These are phyloP conservation scores for Pemphredon lugubris DNA, from an alignment of 2,888 invertebrate genomes.

Conservation along the genomic window DNA sequence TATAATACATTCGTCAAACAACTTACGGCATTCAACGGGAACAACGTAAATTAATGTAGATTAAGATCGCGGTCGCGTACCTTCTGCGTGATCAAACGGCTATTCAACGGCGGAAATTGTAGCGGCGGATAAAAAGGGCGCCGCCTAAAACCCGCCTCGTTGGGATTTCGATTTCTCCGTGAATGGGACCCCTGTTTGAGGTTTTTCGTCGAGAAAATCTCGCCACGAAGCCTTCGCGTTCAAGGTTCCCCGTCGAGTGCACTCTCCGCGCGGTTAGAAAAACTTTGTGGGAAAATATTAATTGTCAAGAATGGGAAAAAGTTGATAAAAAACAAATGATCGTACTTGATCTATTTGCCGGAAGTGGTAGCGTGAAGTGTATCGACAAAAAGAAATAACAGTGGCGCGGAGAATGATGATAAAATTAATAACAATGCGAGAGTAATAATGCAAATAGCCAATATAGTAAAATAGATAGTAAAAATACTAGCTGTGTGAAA, in stretches of 20 bases:
- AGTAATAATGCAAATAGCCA: too few species aligned
- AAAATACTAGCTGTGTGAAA: too few species aligned
- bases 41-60: background rate
- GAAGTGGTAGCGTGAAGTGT: too few species aligned
- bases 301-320: too few species aligned
- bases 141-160: constrained; percentile 48
- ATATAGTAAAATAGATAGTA: too few species aligned
- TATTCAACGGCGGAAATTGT: constrained; percentile 33
- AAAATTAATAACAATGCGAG: too few species aligned
- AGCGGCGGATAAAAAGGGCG: constrained; percentile 34
- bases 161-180: constrained; percentile 67
- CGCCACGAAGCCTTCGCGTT: constrained; percentile 14
- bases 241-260: constrained; percentile 15
- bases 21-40: too few species aligned
- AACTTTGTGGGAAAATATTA: constrained; percentile 21
- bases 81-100: background rate
- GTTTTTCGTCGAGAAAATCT: constrained; percentile 54
- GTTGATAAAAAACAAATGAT: too few species aligned
- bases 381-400: too few species aligned
- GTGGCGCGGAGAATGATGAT: too few species aligned
- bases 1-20: too few species aligned
- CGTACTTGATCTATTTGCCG: too few species aligned
- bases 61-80: background rate
- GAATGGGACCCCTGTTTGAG: constrained; percentile 69
- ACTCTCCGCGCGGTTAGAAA: constrained; percentile 6